These are phyloP conservation scores for Junonia oenone DNA, from an alignment of 2,888 invertebrate genomes.

Conservation along the genomic window DNA sequence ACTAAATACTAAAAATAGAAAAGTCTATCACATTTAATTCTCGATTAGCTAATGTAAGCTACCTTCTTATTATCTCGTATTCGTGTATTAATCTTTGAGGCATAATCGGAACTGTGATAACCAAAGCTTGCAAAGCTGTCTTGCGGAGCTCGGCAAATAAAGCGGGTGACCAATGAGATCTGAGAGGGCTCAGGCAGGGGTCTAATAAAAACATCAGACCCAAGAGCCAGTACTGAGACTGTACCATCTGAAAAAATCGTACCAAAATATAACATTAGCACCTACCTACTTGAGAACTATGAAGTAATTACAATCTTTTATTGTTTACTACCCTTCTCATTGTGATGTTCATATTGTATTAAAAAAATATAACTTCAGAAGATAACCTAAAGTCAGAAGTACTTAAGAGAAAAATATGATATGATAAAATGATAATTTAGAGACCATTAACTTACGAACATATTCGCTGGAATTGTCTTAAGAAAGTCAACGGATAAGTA, in stretches of 20 bases:
- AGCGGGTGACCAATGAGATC: constrained; percentile 48
- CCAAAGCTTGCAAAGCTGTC: constrained; percentile 53
- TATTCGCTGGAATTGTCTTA: constrained; percentile 48
- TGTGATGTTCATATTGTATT: too few relatives aligned
- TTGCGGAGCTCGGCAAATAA: constrained; percentile 56
- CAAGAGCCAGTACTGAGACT: constrained; percentile 50
- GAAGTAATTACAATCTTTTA: too few relatives aligned
- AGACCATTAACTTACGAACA: constrained; percentile 44
- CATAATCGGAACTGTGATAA: constrained; percentile 43
- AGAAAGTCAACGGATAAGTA: constrained; percentile 49
- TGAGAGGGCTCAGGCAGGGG: constrained; percentile 49
- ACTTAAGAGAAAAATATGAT: too few relatives aligned
- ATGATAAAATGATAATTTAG: not conserved
- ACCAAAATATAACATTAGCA: too few relatives aligned
- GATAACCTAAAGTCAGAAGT: too few relatives aligned
- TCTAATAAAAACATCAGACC: constrained; percentile 63
- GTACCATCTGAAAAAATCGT: too few relatives aligned
- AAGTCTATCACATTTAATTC: too few relatives aligned
- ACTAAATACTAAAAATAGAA: not conserved
- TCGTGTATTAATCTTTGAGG: constrained; percentile 36
- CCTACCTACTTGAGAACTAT: too few relatives aligned
- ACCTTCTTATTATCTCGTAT: constrained; percentile 58
- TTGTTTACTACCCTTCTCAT: too few relatives aligned
- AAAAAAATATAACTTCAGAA: too few relatives aligned
- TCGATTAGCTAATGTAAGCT: not conserved